Evolutionary conservation across 2,888 invertebrate species (phyloP), one percentile per base, ranked within the genome.

Genomic region (Ashinkailepas kermadecensis): DNA sequence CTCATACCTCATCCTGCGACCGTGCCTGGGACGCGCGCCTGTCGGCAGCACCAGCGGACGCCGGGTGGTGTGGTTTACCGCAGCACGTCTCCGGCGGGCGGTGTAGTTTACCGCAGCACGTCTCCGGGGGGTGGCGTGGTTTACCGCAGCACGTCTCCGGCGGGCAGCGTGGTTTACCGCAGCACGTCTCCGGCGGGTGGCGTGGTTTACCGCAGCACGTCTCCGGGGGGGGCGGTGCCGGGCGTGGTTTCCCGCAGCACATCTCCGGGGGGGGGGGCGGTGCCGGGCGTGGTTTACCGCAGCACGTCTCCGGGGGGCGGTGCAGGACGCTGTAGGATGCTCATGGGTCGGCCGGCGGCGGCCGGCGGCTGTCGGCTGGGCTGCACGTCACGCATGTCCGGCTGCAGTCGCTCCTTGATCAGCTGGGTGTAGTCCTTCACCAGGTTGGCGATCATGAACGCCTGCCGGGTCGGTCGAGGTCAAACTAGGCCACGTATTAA

Each of bases 381-480:
- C 84, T 13, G 82, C 81, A 67, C 62, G 39, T 21, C 54, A 11
- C 81, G 74, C 64, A 21, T 58, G 62, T 21, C 65, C 12, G 74
- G 81, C 58, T 70, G 25, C 57, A 81, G 58, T 23, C 78, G 70
- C 18, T 83, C 82, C 39, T 81, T 81, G 21, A 91, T 87, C 11
- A 92, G 92, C 87, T 92, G 92, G 85, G 92, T 92, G 88, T 96
- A 96, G 88, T 96, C 96, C 87, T 94, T 93, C 86, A 96, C 95
- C 84, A 96, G 90, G 82, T 95, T 95, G 82, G 95, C 95, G 87
- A 96, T 96, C 89, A 96, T 96, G 89, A 95, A 94, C 83, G 96
- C 96, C 93, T 96, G 89, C n/a, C 86, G 86, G 56, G 39, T 82
- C 81, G 4, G 39, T 3, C 39, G 4, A 4, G 39, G 39, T 39